Percentiles rank a stretch among this genome's conserved stretches.
phyloP scores from a whole-genome alignment of 2,888 invertebrate genomes.

The Epistrophe eligans region DNA sequence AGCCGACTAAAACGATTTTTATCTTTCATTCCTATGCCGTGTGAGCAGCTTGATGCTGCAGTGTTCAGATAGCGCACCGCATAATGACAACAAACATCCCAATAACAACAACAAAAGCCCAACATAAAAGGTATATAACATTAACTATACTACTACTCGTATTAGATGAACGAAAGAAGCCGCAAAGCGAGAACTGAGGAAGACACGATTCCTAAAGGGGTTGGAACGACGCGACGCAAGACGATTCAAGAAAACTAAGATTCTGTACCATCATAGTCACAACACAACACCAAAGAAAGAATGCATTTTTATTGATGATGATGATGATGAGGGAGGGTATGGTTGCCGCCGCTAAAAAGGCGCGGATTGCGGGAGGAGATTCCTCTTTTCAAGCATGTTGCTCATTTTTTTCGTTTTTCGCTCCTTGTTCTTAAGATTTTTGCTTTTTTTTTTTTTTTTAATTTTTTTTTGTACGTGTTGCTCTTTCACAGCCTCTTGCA shows the following conservation, averaged over 20 bases:
- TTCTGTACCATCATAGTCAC: neutral
- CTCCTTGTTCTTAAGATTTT: conserved; percentile 34
- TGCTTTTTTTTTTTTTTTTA: neutral
- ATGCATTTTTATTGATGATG: conserved; percentile 72
- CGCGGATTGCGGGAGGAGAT: conserved; percentile 72
- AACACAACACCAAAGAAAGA: conserved; percentile 24
- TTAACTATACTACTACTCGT: neutral
- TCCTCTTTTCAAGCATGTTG: conserved; percentile 57
- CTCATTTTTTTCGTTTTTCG: conserved; percentile 36
- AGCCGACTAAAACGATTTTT: conserved; percentile 69
- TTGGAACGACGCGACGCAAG: neutral
- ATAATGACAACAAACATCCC: conserved; percentile 67
- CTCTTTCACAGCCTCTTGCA: conserved; percentile 61
- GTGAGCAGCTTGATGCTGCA: conserved; percentile 70
- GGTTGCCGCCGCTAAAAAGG: conserved; percentile 52
- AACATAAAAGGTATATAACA: conserved; percentile 35
- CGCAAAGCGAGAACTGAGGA: conserved; percentile 53
- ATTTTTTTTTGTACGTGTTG: conserved; percentile 13
- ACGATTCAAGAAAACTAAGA: neutral
- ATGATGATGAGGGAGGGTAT: conserved; percentile 30
- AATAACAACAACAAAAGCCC: conserved; percentile 71
- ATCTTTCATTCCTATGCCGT: conserved; percentile 63
- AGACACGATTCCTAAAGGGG: conserved; percentile 12
- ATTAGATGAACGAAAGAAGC: conserved; percentile 53
- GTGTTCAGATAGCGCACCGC: conserved; percentile 69